A percentile compares a stretch with the other conserved stretches of the same genome.
These are phyloP conservation scores for Macaca mulatta DNA, from an alignment of 2,113 vertebrate genomes.

Conservation along the genomic window DNA sequence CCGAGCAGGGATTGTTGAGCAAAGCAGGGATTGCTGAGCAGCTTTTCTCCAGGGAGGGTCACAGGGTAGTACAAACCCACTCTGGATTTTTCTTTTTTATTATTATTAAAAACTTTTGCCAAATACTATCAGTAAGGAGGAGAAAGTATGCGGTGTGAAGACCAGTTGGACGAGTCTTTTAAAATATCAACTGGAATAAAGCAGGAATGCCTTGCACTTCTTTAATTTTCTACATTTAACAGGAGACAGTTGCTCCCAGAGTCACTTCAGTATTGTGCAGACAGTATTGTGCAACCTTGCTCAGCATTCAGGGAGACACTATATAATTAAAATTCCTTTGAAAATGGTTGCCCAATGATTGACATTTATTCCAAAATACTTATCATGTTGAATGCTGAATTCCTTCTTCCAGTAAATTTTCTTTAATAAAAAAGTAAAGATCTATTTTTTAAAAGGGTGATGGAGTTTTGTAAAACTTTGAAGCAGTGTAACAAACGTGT, in stretches of 20 bases:
- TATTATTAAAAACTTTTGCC: conserved; percentile 77
- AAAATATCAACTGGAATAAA: conserved; percentile 33
- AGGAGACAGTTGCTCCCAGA: conserved; percentile 46
- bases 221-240: conserved; percentile 54
- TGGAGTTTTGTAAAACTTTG: background rate
- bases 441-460: background rate
- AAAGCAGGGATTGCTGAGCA: conserved; percentile 64
- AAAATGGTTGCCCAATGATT: conserved; percentile 64
- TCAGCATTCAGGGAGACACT: conserved; percentile 66
- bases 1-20: conserved; percentile 79
- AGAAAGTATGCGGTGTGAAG: conserved; percentile 61
- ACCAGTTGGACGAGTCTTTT: conserved; percentile 63
- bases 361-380: conserved; percentile 66
- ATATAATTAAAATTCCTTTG: conserved; percentile 80
- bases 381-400: conserved; percentile 51
- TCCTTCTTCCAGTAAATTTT: background rate
- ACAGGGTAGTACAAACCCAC: conserved; percentile 71
- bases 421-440: background rate
- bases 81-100: conserved; percentile 63
- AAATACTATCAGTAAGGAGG: conserved; percentile 68
- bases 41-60: conserved; percentile 75
- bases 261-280: conserved; percentile 19
- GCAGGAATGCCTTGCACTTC: conserved; percentile 11
- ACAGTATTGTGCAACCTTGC: conserved; percentile 74
- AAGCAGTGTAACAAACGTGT: background rate